phyloP scores from a whole-genome alignment of 2,113 vertebrate species.

The Sardina pilchardus region DNA sequence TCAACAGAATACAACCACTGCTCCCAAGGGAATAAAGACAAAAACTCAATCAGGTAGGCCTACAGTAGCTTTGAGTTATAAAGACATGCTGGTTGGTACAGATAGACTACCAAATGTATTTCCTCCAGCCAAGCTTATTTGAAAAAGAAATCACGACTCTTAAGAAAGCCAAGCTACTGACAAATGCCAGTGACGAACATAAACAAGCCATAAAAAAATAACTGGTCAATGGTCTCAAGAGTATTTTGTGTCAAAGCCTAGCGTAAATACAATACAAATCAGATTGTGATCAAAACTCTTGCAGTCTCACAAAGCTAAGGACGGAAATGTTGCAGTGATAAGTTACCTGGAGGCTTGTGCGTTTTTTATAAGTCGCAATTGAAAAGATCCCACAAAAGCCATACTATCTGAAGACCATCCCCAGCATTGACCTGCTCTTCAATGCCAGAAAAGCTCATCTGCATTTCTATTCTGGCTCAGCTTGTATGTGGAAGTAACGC shows the following conservation, averaged over 20 bases:
- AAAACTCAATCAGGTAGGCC: no score
- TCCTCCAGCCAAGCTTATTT: no score
- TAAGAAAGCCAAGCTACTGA: no score
- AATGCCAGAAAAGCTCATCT: slow-evolving; percentile 81
- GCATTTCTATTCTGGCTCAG: slow-evolving; percentile 85
- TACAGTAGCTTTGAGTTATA: no score
- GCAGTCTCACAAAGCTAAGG: neutral
- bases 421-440: slow-evolving; percentile 80
- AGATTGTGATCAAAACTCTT: neutral
- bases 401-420: slow-evolving; percentile 72
- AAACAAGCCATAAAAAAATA: neutral
- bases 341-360: slow-evolving; percentile 30
- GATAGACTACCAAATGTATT: no score
- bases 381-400: slow-evolving; percentile 59
- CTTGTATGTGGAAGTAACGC: slow-evolving; percentile 88
- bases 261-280: neutral
- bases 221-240: neutral
- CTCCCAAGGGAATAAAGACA: no score
- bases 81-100: no score
- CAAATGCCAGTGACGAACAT: no score
- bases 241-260: neutral
- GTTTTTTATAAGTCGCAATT: slow-evolving; percentile 30
- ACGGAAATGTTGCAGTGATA: neutral
- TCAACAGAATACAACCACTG: no score
- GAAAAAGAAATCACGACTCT: no score